These are phyloP conservation scores for Malachius bipustulatus DNA, from an alignment of 2,888 invertebrate species.

Conservation along the genomic window DNA sequence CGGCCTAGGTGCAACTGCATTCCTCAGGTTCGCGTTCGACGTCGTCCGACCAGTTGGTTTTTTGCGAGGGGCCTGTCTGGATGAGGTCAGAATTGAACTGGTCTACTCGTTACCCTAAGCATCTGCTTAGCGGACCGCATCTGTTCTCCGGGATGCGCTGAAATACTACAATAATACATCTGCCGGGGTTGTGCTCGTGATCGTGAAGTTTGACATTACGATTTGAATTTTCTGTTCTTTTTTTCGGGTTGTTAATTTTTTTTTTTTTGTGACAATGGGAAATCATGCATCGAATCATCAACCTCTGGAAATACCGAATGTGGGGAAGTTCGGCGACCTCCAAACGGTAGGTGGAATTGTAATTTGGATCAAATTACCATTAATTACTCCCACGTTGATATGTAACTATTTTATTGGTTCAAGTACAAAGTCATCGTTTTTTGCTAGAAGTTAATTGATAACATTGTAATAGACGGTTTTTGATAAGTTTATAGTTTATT, in stretches of 20 bases:
- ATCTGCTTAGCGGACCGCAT: slow-evolving; percentile 3
- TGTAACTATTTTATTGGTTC: no score
- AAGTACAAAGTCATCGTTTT: no score
- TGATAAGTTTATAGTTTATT: no score
- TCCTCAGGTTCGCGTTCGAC: background rate
- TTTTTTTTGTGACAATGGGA: slow-evolving; percentile 47
- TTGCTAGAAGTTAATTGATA: no score
- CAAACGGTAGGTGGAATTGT: slow-evolving; percentile 31
- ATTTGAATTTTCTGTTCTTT: background rate
- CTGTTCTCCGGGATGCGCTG: background rate
- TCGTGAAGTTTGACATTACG: no score
- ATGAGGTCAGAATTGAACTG: background rate
- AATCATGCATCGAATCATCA: slow-evolving; percentile 78
- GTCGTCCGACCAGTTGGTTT: background rate
- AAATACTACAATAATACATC: no score
- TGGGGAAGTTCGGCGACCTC: slow-evolving; percentile 38
- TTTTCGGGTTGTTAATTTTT: no score
- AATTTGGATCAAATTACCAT: no score
- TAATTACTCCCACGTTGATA: no score
- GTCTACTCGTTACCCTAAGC: slow-evolving; percentile 1
- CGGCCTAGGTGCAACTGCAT: slow-evolving; percentile 2
- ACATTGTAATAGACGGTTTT: no score
- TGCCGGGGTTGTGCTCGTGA: no score
- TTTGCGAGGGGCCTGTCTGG: background rate
- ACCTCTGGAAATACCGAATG: slow-evolving; percentile 60